Conservation (phyloP, 1,140 invertebrate genomes). For the Lordiphosa stackelbergi region DNA sequence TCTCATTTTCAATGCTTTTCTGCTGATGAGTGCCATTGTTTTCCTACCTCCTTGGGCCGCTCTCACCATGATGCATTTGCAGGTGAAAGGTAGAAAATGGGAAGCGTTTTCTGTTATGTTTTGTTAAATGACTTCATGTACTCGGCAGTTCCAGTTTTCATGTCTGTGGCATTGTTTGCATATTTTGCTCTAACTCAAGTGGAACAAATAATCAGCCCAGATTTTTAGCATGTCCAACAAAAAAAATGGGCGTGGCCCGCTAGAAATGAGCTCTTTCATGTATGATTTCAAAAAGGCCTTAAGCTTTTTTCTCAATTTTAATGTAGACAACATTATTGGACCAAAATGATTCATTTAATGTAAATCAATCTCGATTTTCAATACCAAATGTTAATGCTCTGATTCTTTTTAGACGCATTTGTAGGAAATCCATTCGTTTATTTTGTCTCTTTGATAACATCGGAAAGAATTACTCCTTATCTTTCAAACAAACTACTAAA, state of each 20-base stretch:
- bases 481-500: too few relatives aligned
- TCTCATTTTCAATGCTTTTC: conserved; percentile 63
- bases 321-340: too few relatives aligned
- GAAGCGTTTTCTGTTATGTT: conserved; percentile 3
- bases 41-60: conserved; percentile 7
- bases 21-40: conserved; percentile 69
- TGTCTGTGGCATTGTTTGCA: conserved; percentile 58
- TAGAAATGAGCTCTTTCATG: neutral
- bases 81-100: conserved; percentile 30
- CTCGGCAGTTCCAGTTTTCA: conserved; percentile 25
- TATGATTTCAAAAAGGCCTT: neutral
- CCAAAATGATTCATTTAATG: too few relatives aligned
- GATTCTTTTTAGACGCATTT: too few relatives aligned
- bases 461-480: too few relatives aligned
- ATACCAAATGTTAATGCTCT: too few relatives aligned
- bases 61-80: conserved; percentile 9
- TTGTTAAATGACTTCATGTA: conserved; percentile 3
- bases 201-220: conserved; percentile 44
- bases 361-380: too few relatives aligned
- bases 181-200: conserved; percentile 45
- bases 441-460: too few relatives aligned
- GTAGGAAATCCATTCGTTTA: too few relatives aligned
- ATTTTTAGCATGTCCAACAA: conserved; percentile 21
- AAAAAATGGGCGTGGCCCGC: conserved; percentile 21
- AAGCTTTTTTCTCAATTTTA: too few relatives aligned